Percentiles rank a stretch among this genome's conserved stretches.
These are phyloP conservation scores for Rhinolophus sinicus DNA, from an alignment of 2,113 vertebrate genomes.

Conservation along the genomic window DNA sequence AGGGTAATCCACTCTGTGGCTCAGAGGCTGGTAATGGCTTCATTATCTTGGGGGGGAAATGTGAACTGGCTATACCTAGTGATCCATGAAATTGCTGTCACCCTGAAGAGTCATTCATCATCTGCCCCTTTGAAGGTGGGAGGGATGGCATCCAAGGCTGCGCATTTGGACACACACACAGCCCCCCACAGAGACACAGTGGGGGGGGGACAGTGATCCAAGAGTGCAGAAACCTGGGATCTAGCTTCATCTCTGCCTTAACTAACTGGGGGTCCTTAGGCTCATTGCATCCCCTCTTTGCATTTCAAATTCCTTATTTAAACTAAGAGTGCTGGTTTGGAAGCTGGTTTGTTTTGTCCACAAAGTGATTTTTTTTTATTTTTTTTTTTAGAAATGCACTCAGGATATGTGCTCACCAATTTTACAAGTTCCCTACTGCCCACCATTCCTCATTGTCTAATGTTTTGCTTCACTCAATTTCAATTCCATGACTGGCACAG, in stretches of 20 bases:
- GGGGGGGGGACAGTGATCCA: not conserved
- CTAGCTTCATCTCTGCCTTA: accelerated
- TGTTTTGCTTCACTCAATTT: too few relatives aligned
- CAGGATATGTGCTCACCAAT: not conserved
- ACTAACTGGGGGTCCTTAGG: not conserved
- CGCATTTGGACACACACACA: accelerated
- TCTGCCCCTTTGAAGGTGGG: not conserved
- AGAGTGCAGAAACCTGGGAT: not conserved
- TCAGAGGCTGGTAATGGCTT: slow-evolving; percentile 80
- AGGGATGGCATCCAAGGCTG: not conserved
- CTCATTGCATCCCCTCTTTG: not conserved
- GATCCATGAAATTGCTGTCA: slow-evolving; percentile 81
- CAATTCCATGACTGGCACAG: not conserved
- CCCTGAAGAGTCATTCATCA: slow-evolving; percentile 72
- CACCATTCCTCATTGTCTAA: not conserved
- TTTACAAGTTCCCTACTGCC: not conserved
- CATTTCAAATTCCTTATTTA: not conserved
- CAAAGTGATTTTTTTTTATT: not conserved
- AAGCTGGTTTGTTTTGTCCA: not conserved
- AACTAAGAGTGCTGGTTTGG: not conserved
- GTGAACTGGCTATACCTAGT: slow-evolving; percentile 65
- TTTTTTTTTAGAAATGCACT: not conserved
- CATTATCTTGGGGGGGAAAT: slow-evolving; percentile 73
- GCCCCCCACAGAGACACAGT: accelerated
- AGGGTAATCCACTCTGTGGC: slow-evolving; percentile 75